Conservation (phyloP, 2,113 vertebrate genomes). For the Thalassoma bifasciatum region DNA sequence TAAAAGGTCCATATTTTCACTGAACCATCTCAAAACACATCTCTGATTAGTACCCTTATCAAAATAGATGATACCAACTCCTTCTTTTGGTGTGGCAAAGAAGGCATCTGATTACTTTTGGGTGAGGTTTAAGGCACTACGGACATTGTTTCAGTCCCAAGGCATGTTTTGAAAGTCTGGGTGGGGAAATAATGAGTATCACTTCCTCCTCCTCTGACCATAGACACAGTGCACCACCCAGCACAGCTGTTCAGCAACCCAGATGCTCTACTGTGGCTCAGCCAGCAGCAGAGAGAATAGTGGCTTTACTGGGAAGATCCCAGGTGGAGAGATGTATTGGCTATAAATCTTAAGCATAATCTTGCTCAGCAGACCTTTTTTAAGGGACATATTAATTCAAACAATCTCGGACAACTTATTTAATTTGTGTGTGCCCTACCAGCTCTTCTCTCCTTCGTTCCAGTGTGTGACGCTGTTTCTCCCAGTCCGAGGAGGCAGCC, state of each 20-base stretch:
- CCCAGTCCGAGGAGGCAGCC: conserved; percentile 93
- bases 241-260: conserved; percentile 17
- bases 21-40: neutral
- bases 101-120: conserved; percentile 2
- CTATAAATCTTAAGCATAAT: neutral
- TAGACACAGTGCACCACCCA: neutral
- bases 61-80: conserved; percentile 1
- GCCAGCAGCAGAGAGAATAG: conserved; percentile 19
- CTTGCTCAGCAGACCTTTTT: neutral
- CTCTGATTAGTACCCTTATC: neutral
- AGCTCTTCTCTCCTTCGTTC: conserved; percentile 94
- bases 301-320: conserved; percentile 2
- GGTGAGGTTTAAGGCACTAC: neutral
- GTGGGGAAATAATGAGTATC: conserved; percentile 22
- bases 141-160: conserved; percentile 34
- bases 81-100: neutral
- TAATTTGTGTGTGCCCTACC: conserved; percentile 77
- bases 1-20: neutral
- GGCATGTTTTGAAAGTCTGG: conserved; percentile 20
- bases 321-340: neutral
- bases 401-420: neutral
- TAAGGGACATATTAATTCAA: neutral
- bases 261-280: conserved; percentile 19
- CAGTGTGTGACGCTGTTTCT: conserved; percentile 92
- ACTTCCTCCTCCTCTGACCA: conserved; percentile 7